Base-by-base conservation (phyloP, 2,113 vertebrate genomes). In the Cyanocitta stelleri region DNA sequence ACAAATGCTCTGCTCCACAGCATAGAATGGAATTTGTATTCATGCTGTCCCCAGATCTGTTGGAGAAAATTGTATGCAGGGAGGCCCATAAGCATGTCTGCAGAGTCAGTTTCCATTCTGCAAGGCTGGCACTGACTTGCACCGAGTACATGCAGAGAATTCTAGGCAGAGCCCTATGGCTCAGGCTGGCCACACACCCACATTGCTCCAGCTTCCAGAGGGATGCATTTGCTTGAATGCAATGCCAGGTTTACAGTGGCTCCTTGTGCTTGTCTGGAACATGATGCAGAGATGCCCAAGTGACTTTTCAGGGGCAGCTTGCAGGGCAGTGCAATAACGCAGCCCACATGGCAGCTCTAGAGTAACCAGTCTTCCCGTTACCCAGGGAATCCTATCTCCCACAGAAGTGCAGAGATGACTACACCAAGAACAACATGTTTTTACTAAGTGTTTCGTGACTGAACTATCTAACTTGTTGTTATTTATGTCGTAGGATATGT, bases 351-450 rank as follows among this genome's bases (percentile, higher is more conserved):
- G 32, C 19, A 37, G 67, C n/a, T 74, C 46, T 46, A 10, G 39
- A 26, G 33, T 33, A 63, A 43, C 18, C 78, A 69, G 43, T 67
- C 56, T 71, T 89, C 43, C 51, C 0, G 1, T 90, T 85, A 83
- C 46, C 19, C 79, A 48, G 63, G 63, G 71, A 86, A 83, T 86
- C 59, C 83, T 41, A 37, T 58, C 46, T 66, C 75, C 72, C 63
- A 87, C 46, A 62, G 72, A 92, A 80, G 37, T 64, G n/a, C 26
- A 87, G 62, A 87, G 58, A 55, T 92, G 90, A 93, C 68, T 88
- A 54, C 37, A 61, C 55, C 41, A 80, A 67, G 56, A 85, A 32
- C 16, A 85, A 82, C 59, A 66, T 3, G 3, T 59, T 86, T 94
- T 82, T 39, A 71, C 19, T 56, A 78, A 89, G 37, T 32, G 46